Evolutionary conservation across 2,113 vertebrate genomes (phyloP).

Genomic region (Hemibagrus wyckioides): DNA sequence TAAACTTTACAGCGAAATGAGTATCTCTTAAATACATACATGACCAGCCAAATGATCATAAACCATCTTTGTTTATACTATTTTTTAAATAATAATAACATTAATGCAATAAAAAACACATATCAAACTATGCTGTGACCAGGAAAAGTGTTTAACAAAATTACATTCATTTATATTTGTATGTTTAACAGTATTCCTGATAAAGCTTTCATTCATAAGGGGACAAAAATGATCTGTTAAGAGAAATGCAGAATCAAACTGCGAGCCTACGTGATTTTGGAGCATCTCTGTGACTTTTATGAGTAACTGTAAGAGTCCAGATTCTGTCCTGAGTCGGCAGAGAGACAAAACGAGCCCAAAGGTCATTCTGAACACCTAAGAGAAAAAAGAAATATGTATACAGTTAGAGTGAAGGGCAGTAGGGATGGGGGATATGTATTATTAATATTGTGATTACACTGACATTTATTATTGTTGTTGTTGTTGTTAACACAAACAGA

Average conservation of each 20-base stretch:
- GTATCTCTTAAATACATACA: not conserved
- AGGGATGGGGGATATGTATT: not conserved
- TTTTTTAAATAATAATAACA: not conserved
- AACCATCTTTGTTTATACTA: not conserved
- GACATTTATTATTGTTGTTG: no score
- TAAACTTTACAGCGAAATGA: not conserved
- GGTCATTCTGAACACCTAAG: slow-evolving; percentile 83
- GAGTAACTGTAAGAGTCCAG: slow-evolving; percentile 81
- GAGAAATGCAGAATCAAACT: not conserved
- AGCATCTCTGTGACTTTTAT: slow-evolving; percentile 21
- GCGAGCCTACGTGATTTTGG: slow-evolving; percentile 6
- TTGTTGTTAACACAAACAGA: no score
- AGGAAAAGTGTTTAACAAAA: not conserved
- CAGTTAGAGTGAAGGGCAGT: not conserved
- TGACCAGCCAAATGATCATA: not conserved
- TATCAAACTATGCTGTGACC: not conserved
- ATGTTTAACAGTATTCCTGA: not conserved
- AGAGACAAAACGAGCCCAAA: slow-evolving; percentile 84
- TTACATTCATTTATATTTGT: not conserved
- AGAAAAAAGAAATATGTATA: not conserved
- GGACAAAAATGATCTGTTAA: not conserved
- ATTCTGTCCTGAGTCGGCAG: slow-evolving; percentile 82
- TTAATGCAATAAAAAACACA: not conserved
- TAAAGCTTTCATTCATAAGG: not conserved
- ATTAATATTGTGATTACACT: not conserved